phyloP scores from a whole-genome alignment of 2,113 vertebrate genomes.

The Bubo blakistoni region DNA sequence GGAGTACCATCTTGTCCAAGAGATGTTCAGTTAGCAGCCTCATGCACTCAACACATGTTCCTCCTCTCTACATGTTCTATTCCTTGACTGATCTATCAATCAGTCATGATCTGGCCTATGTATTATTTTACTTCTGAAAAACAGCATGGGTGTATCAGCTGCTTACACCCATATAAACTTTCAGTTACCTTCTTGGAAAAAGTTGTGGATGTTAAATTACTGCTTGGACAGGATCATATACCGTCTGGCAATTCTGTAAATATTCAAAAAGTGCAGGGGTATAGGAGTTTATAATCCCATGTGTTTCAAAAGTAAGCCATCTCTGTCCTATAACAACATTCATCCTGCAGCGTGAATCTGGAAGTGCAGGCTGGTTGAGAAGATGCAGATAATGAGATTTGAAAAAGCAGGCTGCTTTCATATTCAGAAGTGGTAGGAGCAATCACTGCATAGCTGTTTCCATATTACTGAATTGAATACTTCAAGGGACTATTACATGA shows the following conservation, averaged over 20 bases:
- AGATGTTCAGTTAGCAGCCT: not conserved
- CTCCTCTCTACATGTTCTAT: not conserved
- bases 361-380: not conserved
- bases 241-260: not conserved
- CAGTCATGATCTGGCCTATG: not conserved
- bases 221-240: not conserved
- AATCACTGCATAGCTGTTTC: not conserved
- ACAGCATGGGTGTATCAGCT: not conserved
- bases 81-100: not conserved
- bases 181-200: not conserved
- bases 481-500: not conserved
- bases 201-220: not conserved
- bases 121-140: not conserved
- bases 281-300: not conserved
- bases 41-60: not conserved
- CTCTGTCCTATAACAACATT: not conserved
- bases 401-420: not conserved
- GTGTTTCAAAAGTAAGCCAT: not conserved
- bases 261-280: not conserved
- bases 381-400: not conserved
- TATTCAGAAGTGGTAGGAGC: not conserved
- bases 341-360: not conserved
- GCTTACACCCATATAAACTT: not conserved
- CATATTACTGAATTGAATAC: not conserved
- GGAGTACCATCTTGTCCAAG: not conserved